Evolutionary conservation across 2,797 vertebrate genomes (phyloP).

Genomic region (Syngnathus rostellatus): DNA sequence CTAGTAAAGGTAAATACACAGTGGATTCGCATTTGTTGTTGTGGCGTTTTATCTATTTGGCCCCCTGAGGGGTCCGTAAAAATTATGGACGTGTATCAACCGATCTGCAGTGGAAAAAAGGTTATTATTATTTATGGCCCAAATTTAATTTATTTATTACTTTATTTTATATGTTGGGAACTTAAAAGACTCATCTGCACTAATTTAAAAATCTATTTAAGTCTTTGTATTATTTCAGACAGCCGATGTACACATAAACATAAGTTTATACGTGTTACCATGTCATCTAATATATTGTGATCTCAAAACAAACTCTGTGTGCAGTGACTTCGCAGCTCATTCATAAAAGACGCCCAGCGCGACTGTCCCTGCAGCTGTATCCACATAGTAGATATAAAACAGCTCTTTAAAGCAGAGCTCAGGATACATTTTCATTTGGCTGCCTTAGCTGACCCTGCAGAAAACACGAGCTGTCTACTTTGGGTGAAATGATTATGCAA

Average conservation of each 20-base stretch:
- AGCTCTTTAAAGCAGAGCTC: neutral
- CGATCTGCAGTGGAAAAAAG: too few species aligned
- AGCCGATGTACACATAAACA: neutral
- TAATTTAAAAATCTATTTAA: too few species aligned
- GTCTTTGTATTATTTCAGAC: neutral
- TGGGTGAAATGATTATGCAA: neutral
- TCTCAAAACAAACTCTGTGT: neutral
- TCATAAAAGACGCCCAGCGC: neutral
- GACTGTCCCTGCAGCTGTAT: neutral
- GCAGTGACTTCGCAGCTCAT: slow-evolving; percentile 1
- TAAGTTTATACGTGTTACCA: neutral
- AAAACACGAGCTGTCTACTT: neutral
- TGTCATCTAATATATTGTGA: neutral
- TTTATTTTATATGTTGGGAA: neutral
- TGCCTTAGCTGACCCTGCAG: neutral
- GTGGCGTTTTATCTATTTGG: too few species aligned
- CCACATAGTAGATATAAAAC: neutral
- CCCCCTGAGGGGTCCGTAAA: too few species aligned
- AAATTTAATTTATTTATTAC: too few species aligned
- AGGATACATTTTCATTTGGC: neutral
- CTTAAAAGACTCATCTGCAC: neutral
- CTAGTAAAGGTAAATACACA: too few species aligned
- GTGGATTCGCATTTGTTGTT: too few species aligned
- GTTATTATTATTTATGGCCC: too few species aligned
- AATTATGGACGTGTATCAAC: too few species aligned